These are phyloP conservation scores for Medauroidea extradentata DNA, from an alignment of 1,140 invertebrate species.

Conservation along the genomic window DNA sequence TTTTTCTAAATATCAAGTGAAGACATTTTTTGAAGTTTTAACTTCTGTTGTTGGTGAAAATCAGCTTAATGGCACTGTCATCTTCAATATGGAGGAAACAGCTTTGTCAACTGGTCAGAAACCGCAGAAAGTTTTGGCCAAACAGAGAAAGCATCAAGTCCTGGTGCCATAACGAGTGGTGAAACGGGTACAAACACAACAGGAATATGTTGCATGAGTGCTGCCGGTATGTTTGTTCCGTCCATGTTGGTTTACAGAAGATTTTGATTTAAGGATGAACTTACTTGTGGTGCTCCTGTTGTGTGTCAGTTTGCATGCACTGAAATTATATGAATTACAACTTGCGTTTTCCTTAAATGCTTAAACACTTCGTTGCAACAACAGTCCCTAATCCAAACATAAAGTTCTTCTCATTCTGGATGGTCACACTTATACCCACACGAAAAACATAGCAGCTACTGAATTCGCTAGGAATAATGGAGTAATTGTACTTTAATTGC, in stretches of 20 bases:
- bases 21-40: too few species aligned
- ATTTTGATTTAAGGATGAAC: too few species aligned
- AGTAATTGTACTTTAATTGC: too few species aligned
- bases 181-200: too few species aligned
- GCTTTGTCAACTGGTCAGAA: slow-evolving; percentile 40
- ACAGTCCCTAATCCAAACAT: neutral
- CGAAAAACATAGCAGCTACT: neutral
- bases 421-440: too few species aligned
- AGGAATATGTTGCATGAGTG: too few species aligned
- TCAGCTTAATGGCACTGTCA: slow-evolving; percentile 31
- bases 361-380: neutral
- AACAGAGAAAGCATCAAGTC: slow-evolving; percentile 35
- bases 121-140: too few species aligned
- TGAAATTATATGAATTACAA: slow-evolving; percentile 34
- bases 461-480: neutral
- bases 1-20: too few species aligned
- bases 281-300: too few species aligned
- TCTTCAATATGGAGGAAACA: slow-evolving; percentile 44
- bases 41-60: too few species aligned
- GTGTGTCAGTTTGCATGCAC: too few species aligned
- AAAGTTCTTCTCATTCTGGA: neutral
- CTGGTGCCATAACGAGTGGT: slow-evolving; percentile 27
- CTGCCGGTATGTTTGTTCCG: slow-evolving; percentile 28
- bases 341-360: slow-evolving; percentile 27
- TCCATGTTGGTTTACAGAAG: too few species aligned